Evolutionary conservation across 2,888 invertebrate species (phyloP).

Genomic region (Cancer borealis): DNA sequence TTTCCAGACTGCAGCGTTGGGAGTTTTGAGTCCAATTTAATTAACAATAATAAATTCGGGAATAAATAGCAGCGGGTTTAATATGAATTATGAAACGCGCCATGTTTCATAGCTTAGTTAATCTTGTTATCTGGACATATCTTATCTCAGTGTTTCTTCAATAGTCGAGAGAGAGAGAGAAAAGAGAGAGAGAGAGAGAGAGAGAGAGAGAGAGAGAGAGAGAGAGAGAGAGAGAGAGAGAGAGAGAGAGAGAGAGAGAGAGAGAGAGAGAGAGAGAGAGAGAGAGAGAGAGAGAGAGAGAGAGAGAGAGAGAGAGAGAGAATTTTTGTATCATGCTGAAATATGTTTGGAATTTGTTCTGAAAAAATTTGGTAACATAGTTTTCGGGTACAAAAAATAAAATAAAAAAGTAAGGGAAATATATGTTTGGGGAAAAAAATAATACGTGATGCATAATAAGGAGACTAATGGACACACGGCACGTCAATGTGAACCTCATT

Average conservation of each 20-base stretch:
- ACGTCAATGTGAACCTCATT: not conserved
- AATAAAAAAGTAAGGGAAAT: not conserved
- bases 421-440: not conserved
- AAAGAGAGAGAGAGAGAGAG: not conserved
- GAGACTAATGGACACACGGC: conserved; percentile 9
- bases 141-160: conserved; percentile 5
- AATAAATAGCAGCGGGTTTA: conserved; percentile 9
- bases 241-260: not conserved
- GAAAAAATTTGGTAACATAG: not conserved
- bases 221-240: not conserved
- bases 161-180: conserved; percentile 17
- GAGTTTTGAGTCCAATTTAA: conserved; percentile 23
- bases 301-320: not conserved
- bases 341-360: conserved; percentile 26
- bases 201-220: not conserved
- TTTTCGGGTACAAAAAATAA: not conserved
- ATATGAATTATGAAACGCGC: conserved; percentile 3
- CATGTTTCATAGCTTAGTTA: conserved; percentile 13
- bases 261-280: not conserved
- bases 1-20: conserved; percentile 3
- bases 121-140: conserved; percentile 32
- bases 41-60: conserved; percentile 37
- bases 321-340: not conserved
- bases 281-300: not conserved
- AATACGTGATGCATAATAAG: conserved; percentile 39